Base-by-base conservation (phyloP, 2,113 vertebrate species). In the Diglossa brunneiventris region DNA sequence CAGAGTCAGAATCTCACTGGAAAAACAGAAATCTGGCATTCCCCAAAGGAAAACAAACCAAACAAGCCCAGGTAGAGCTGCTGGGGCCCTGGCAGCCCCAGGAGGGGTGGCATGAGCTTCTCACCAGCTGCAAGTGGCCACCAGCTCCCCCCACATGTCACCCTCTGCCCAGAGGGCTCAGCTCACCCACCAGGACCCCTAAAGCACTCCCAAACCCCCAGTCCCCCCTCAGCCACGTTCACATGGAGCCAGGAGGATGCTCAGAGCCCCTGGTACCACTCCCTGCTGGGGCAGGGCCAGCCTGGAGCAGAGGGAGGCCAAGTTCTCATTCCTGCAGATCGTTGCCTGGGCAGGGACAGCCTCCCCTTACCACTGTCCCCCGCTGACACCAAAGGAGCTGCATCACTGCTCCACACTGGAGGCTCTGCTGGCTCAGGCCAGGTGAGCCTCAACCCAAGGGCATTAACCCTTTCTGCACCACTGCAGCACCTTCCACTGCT, bases 291-390 rank as follows among this genome's bases (percentile, higher is more conserved):
- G 27, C 77, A 68, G 87, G 92, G 87, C 87, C 94, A 86, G 58
- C 58, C 70, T 1, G 8, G 83, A 84, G 69, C 49, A 28, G 78
- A 37, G 1, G 18, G 50, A 73, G 75, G 85, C 95, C 94, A 94
- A 88, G 75, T 66, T 88, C 92, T 95, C 88, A 74, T 92, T 90
- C 69, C 53, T 41, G 50, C 78, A 83, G 70, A 33, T 86, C 68
- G 15, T 90, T 41, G 91, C 84, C 77, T 20, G 46, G 31, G 19
- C 26, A 15, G 6, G 90, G 66, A 70, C 30, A 46, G 37, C 84
- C 70, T 82, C 56, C 62, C 74, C 90, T 85, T 53, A 83, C 62
- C 50, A 0, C 72, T 93, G 91, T 83, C 95, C 94, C 93, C 95
- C 41, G 7, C 68, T 53, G 76, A 92, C 26, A 21, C 64, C 33